Evolutionary conservation across 2,797 vertebrate genomes (phyloP).

Genomic region (Cirrhinus mrigala): DNA sequence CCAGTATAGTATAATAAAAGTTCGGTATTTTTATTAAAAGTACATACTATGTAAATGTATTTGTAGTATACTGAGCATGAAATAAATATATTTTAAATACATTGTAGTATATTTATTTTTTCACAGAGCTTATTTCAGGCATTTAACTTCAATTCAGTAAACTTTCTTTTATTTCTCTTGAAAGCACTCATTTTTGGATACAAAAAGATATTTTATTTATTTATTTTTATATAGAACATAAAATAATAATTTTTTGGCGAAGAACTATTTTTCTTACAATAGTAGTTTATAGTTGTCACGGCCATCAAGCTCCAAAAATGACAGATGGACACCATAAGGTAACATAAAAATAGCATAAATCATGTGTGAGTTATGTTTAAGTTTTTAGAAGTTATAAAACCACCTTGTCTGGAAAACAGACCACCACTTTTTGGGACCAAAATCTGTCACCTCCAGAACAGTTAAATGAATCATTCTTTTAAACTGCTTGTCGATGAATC

Average conservation of each 20-base stretch:
- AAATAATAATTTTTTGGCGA: not conserved
- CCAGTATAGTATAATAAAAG: too few relatives aligned
- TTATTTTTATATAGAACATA: not conserved
- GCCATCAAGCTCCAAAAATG: not conserved
- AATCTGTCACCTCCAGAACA: not conserved
- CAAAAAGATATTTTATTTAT: not conserved
- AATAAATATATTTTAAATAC: too few relatives aligned
- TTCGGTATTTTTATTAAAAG: too few relatives aligned
- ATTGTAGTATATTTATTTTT: too few relatives aligned
- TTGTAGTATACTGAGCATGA: too few relatives aligned
- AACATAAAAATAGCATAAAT: too few relatives aligned
- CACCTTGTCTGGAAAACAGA: not conserved
- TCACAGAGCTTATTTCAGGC: not conserved
- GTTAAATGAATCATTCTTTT: not conserved
- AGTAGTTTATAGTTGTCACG: not conserved
- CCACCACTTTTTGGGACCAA: not conserved
- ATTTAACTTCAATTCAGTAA: not conserved
- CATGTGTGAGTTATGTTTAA: too few relatives aligned
- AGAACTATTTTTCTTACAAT: not conserved
- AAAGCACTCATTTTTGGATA: not conserved
- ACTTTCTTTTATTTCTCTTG: conserved; percentile 3
- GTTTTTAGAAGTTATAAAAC: not conserved
- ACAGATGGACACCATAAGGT: not conserved
- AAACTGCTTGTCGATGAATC: not conserved
- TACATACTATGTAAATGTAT: too few relatives aligned